phyloP scores from a whole-genome alignment of 2,113 vertebrate genomes.

The Desmodus rotundus region DNA sequence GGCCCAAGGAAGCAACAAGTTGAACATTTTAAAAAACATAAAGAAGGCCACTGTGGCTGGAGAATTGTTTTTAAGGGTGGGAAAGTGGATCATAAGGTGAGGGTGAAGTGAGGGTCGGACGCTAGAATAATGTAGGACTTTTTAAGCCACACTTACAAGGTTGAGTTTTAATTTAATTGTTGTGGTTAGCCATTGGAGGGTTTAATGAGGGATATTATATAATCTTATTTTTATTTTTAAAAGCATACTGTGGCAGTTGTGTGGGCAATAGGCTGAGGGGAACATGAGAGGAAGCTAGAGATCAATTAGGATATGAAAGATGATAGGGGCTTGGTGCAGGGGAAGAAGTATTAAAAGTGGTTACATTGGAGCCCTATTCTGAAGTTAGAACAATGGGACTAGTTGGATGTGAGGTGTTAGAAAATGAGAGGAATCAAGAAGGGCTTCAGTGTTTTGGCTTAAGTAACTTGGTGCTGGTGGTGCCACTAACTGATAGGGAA shows the following conservation, averaged over 20 bases:
- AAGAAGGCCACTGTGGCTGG: not conserved
- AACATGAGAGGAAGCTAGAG: not conserved
- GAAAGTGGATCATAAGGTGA: not conserved
- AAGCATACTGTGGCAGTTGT: not conserved
- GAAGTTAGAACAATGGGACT: not conserved
- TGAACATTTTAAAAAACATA: not conserved
- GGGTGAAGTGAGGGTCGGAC: not conserved
- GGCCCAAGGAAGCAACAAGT: not conserved
- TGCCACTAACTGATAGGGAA: not conserved
- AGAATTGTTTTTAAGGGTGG: not conserved
- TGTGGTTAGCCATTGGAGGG: not conserved
- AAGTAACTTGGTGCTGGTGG: not conserved
- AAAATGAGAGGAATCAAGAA: not conserved
- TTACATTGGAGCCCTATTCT: not conserved
- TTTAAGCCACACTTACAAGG: not conserved
- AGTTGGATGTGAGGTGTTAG: not conserved
- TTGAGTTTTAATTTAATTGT: not conserved
- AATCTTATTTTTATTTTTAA: not conserved
- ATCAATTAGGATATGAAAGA: not conserved
- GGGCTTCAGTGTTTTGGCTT: not conserved
- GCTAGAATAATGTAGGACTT: not conserved
- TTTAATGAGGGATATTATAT: not conserved
- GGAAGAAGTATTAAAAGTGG: not conserved
- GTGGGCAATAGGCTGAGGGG: not conserved
- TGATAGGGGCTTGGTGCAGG: not conserved